Evolutionary conservation across 2,888 invertebrate genomes (phyloP).

Genomic region (Dexiosoma caninum): DNA sequence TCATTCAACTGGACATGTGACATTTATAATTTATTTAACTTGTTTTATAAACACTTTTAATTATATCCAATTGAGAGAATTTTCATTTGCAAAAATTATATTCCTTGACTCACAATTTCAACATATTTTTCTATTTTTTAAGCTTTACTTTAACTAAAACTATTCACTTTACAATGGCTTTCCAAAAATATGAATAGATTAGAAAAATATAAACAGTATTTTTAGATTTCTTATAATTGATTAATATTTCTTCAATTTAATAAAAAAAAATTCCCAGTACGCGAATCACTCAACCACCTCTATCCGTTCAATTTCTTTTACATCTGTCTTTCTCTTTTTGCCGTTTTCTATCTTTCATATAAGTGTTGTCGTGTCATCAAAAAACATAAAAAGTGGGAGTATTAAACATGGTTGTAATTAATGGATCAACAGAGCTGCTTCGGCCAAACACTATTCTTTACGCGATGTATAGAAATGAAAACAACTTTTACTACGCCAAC

Average conservation of each 20-base stretch:
- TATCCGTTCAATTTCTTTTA: slow-evolving; percentile 62
- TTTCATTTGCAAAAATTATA: slow-evolving; percentile 42
- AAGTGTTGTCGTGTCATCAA: slow-evolving; percentile 1
- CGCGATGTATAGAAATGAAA: not conserved
- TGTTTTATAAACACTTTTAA: slow-evolving; percentile 2
- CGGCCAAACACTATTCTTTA: not conserved
- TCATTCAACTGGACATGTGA: not conserved
- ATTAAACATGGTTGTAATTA: not conserved
- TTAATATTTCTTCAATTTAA: slow-evolving; percentile 54
- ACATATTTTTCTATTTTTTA: not conserved
- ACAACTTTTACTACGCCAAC: not conserved
- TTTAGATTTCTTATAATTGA: slow-evolving; percentile 30
- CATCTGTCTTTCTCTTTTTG: slow-evolving; percentile 64
- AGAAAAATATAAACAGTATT: not conserved
- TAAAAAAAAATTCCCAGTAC: slow-evolving; percentile 35
- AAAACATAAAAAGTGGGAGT: not conserved
- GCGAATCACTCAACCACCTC: slow-evolving; percentile 61
- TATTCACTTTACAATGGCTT: slow-evolving; percentile 39
- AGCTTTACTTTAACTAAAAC: not conserved
- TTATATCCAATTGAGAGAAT: slow-evolving; percentile 31
- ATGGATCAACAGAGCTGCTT: not conserved
- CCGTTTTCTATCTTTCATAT: slow-evolving; percentile 39
- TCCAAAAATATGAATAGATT: not conserved
- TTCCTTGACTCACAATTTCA: slow-evolving; percentile 51
- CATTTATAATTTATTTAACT: not conserved